phyloP scores from a whole-genome alignment of 2,888 invertebrate genomes.

The Cantharis rustica region DNA sequence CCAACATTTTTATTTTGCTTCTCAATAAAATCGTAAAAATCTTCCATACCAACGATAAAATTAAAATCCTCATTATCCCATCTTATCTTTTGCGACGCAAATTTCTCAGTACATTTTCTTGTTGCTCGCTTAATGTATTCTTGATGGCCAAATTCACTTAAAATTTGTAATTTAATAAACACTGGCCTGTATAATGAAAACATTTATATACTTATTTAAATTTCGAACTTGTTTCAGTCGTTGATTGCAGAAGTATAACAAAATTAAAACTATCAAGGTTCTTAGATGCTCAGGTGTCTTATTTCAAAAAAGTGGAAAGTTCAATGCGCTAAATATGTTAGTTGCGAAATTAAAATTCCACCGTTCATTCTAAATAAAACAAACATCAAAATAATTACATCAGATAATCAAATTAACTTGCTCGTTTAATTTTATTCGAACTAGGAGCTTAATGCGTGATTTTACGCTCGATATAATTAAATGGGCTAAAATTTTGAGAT shows the following conservation, averaged over 20 bases:
- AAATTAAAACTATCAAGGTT: not conserved
- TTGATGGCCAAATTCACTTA: constrained; percentile 24
- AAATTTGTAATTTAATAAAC: not conserved
- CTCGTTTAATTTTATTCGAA: not conserved
- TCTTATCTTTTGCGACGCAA: not conserved
- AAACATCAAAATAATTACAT: not conserved
- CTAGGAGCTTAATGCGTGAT: not conserved
- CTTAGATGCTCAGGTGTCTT: not conserved
- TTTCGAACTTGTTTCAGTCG: not conserved
- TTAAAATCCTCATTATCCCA: not conserved
- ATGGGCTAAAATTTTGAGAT: not conserved
- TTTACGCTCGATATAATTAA: not conserved
- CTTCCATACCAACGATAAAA: not conserved
- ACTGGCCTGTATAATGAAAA: not conserved
- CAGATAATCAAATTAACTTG: not conserved
- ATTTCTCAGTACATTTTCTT: not conserved
- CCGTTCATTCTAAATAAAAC: not conserved
- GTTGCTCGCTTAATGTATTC: constrained; percentile 10
- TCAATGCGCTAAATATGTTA: not conserved
- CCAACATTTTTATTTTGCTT: not conserved
- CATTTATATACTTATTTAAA: not conserved
- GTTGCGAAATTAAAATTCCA: not conserved
- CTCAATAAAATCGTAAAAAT: not conserved
- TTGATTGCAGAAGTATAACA: not conserved
- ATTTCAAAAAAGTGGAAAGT: not conserved